These are phyloP conservation scores for Chiroxiphia lanceolata DNA, from an alignment of 2,797 vertebrate species.

Conservation along the genomic window DNA sequence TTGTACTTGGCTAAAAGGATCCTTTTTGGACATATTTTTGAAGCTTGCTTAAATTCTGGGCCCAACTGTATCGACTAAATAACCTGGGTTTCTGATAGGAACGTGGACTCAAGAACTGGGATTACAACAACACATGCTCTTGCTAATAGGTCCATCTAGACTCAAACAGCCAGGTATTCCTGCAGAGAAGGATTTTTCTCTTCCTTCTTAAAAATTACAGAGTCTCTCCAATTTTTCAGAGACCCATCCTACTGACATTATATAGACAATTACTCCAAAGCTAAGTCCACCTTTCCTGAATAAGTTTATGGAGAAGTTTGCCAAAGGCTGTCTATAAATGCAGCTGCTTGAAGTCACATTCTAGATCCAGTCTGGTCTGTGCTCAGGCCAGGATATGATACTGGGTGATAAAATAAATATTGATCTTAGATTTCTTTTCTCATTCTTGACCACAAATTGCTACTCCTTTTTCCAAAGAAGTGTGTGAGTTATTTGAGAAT, in stretches of 20 bases:
- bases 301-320: neutral
- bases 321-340: neutral
- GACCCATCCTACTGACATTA: neutral
- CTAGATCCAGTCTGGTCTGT: neutral
- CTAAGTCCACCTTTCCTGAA: neutral
- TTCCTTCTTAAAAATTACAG: neutral
- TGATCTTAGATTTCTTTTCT: neutral
- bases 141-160: neutral
- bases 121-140: neutral
- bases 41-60: neutral
- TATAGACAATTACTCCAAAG: neutral
- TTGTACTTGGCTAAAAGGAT: neutral
- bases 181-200: neutral
- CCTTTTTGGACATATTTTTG: neutral
- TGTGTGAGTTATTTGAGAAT: neutral
- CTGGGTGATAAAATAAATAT: neutral
- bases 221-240: neutral
- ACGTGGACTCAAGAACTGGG: neutral
- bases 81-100: neutral
- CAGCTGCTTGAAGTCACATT: neutral
- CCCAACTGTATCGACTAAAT: neutral
- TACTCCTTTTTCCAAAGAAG: neutral
- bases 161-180: neutral
- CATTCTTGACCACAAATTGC: neutral
- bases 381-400: neutral